Percentiles rank a stretch among this genome's conserved stretches.
phyloP scores from a whole-genome alignment of 2,797 vertebrate species.

The Bufotes viridis region DNA sequence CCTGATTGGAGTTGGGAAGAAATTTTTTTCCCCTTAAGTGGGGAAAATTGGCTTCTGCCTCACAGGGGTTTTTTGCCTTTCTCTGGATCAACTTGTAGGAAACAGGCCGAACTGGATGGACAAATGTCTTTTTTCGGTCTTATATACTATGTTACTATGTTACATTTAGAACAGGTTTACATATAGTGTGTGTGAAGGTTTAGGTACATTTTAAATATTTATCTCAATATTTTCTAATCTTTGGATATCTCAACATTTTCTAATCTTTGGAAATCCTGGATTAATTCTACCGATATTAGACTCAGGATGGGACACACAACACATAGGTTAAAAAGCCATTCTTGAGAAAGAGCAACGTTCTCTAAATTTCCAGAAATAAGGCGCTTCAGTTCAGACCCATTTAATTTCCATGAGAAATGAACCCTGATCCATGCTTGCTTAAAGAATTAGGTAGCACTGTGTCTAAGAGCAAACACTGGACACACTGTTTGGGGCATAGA shows the following conservation, averaged over 20 bases:
- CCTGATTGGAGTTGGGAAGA: too few species aligned
- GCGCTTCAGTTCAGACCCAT: background rate
- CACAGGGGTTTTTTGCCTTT: too few species aligned
- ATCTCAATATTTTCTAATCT: background rate
- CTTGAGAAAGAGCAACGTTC: slow-evolving; percentile 1
- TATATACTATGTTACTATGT: too few species aligned
- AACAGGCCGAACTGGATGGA: too few species aligned
- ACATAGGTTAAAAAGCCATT: background rate
- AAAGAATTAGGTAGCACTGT: slow-evolving; percentile 59
- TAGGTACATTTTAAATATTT: background rate
- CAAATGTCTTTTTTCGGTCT: too few species aligned
- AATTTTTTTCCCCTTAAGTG: too few species aligned
- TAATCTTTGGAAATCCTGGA: background rate
- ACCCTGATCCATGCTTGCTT: slow-evolving; percentile 55
- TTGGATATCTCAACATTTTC: background rate
- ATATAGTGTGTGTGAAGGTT: too few species aligned
- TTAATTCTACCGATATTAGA: background rate
- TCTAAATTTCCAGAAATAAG: slow-evolving; percentile 14
- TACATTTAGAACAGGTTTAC: too few species aligned
- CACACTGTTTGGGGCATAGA: slow-evolving; percentile 45
- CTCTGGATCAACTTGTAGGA: too few species aligned
- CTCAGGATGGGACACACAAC: background rate
- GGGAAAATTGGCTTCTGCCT: too few species aligned
- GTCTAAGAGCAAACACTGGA: slow-evolving; percentile 50
- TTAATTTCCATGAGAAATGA: slow-evolving; percentile 58